Percentiles rank a stretch among this genome's conserved stretches.
Conservation (phyloP, 1,140 invertebrate genomes). For the Zaprionus kolodkinae region DNA sequence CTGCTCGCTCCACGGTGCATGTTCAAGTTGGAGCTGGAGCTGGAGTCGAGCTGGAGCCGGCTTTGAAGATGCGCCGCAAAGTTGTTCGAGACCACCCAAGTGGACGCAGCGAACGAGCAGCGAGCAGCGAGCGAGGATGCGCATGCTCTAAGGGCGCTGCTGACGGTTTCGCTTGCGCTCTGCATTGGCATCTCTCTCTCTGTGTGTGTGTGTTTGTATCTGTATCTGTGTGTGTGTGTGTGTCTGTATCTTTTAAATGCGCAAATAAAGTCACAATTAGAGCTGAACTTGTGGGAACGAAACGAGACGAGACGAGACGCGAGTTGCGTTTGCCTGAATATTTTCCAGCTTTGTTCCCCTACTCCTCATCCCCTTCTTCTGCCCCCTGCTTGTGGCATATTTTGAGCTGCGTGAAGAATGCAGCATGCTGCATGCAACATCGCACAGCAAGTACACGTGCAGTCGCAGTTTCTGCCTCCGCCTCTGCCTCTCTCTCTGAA, state of each 20-base stretch:
- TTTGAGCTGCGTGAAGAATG: conserved; percentile 81
- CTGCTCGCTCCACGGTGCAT: conserved; percentile 52
- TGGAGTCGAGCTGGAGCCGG: conserved; percentile 17
- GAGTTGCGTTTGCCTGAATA: conserved; percentile 67
- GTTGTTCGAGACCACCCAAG: conserved; percentile 84
- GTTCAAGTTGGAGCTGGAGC: conserved; percentile 74
- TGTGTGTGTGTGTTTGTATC: no score
- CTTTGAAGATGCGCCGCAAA: conserved; percentile 83
- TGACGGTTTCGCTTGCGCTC: conserved; percentile 13
- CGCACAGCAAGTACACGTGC: conserved; percentile 26
- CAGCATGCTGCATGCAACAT: conserved; percentile 28
- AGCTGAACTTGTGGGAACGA: conserved; percentile 79
- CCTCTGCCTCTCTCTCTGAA: conserved; percentile 24
- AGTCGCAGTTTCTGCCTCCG: conserved; percentile 25
- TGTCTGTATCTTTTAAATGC: conserved; percentile 60
- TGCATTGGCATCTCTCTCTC: conserved; percentile 1
- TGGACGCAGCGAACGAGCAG: conserved; percentile 58
- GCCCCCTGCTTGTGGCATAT: conserved; percentile 46
- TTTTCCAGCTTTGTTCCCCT: conserved; percentile 48
- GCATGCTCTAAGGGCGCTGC: conserved; percentile 62
- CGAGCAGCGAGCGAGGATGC: conserved; percentile 15
- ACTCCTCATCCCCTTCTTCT: background rate
- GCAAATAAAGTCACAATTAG: conserved; percentile 84
- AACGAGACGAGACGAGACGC: conserved; percentile 45
- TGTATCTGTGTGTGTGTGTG: conserved; percentile 24